Conservation (phyloP, 2,888 invertebrate genomes). For the Cataglyphis rosenhaueri region DNA sequence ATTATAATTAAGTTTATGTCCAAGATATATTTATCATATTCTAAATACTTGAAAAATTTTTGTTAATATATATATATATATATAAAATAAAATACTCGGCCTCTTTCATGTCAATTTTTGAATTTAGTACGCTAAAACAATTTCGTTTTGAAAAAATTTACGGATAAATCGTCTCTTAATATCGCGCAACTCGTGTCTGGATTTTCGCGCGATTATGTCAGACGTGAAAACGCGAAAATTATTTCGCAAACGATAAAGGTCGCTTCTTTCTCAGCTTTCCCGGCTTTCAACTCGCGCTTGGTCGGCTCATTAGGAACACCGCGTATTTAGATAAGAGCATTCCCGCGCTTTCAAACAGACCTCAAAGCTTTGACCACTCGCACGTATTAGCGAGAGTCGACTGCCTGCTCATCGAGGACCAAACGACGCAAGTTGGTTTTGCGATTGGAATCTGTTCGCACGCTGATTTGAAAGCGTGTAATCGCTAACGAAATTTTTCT, state of each 20-base stretch:
- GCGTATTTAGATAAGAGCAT: conserved; percentile 73
- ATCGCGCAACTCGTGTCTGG: conserved; percentile 20
- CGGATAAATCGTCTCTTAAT: not conserved
- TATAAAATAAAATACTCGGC: not conserved
- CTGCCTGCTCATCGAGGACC: conserved; percentile 46
- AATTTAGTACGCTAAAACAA: not conserved
- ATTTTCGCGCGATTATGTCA: conserved; percentile 52
- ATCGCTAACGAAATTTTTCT: not conserved
- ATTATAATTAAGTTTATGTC: not conserved
- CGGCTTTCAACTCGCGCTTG: conserved; percentile 63
- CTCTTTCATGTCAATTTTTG: not conserved
- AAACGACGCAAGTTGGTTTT: conserved; percentile 66
- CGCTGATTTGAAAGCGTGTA: not conserved
- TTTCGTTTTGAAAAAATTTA: not conserved
- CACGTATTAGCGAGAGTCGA: conserved; percentile 62
- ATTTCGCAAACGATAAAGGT: conserved; percentile 61
- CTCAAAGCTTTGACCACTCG: conserved; percentile 77
- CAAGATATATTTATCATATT: not conserved
- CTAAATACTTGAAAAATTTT: not conserved
- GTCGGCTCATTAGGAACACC: conserved; percentile 76
- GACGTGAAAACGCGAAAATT: conserved; percentile 63
- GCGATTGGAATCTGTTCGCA: conserved; percentile 11
- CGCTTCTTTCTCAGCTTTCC: conserved; percentile 28
- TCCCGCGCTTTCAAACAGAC: conserved; percentile 62
- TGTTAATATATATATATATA: not conserved